Conservation (phyloP, 2,888 invertebrate species). For the Liodrosophila aerea region DNA sequence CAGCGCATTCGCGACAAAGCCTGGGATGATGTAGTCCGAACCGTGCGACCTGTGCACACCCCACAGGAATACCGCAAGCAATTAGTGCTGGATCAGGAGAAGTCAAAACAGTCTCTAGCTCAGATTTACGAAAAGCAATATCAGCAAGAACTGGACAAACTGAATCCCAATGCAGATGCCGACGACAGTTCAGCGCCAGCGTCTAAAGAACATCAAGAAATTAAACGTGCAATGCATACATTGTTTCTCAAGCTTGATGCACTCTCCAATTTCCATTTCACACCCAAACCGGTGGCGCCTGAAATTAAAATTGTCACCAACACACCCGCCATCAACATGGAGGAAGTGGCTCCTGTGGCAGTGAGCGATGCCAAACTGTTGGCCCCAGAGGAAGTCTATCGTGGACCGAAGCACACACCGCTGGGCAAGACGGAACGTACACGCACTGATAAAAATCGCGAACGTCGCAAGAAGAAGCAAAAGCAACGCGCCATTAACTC, state of each 20-base stretch:
- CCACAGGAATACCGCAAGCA: slow-evolving; percentile 93
- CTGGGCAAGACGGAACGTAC: slow-evolving; percentile 91
- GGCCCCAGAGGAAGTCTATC: slow-evolving; percentile 95
- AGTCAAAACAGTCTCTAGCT: slow-evolving; percentile 95
- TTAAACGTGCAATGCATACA: slow-evolving; percentile 88
- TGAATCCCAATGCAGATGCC: slow-evolving; percentile 61
- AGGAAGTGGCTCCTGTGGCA: slow-evolving; percentile 97
- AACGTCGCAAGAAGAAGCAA: slow-evolving; percentile 92
- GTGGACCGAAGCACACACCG: slow-evolving; percentile 83
- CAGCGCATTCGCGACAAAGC: slow-evolving; percentile 95
- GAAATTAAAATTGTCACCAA: slow-evolving; percentile 96
- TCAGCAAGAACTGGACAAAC: slow-evolving; percentile 86
- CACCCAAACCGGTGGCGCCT: slow-evolving; percentile 92
- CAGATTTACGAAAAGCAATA: slow-evolving; percentile 97
- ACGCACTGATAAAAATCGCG: slow-evolving; percentile 93
- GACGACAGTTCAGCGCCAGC: slow-evolving; percentile 85
- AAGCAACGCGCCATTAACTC: slow-evolving; percentile 86
- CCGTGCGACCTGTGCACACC: slow-evolving; percentile 91
- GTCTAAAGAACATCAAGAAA: slow-evolving; percentile 90
- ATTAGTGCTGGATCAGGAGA: slow-evolving; percentile 94
- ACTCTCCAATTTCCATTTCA: slow-evolving; percentile 96
- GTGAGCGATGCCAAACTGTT: slow-evolving; percentile 91
- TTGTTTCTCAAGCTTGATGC: slow-evolving; percentile 95
- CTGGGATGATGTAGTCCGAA: slow-evolving; percentile 96
- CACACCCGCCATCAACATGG: slow-evolving; percentile 94